These are phyloP conservation scores for Casuarius casuarius DNA, from an alignment of 2,113 vertebrate species.

Conservation along the genomic window DNA sequence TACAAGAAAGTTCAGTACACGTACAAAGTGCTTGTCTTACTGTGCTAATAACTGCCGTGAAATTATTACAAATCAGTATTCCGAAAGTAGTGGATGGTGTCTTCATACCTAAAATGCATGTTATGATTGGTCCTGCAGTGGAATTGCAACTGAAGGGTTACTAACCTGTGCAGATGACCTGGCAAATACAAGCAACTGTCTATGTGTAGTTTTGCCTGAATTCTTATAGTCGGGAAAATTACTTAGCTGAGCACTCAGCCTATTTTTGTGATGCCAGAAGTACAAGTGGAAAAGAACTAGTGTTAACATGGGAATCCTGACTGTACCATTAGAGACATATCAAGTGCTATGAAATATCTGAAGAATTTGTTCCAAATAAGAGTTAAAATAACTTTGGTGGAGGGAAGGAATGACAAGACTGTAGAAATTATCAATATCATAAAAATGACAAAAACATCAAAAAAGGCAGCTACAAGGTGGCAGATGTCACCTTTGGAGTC, in stretches of 20 bases:
- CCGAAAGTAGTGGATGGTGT: not conserved
- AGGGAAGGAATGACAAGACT: not conserved
- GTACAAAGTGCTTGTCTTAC: not conserved
- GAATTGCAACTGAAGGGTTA: not conserved
- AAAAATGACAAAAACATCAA: not conserved
- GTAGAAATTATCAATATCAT: not conserved
- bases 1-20: not conserved
- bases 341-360: not conserved
- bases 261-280: not conserved
- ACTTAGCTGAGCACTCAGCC: not conserved
- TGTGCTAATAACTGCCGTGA: not conserved
- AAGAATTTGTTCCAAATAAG: not conserved
- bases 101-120: not conserved
- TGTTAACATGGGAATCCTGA: not conserved
- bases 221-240: not conserved
- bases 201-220: not conserved
- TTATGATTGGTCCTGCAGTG: not conserved
- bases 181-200: not conserved
- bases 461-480: not conserved
- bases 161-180: not conserved
- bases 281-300: not conserved
- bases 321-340: not conserved
- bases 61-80: not conserved
- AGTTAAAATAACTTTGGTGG: not conserved
- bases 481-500: conserved; percentile 24